Evolutionary conservation across 2,888 invertebrate genomes (phyloP).

Genomic region (Acanthosepion lycidas): DNA sequence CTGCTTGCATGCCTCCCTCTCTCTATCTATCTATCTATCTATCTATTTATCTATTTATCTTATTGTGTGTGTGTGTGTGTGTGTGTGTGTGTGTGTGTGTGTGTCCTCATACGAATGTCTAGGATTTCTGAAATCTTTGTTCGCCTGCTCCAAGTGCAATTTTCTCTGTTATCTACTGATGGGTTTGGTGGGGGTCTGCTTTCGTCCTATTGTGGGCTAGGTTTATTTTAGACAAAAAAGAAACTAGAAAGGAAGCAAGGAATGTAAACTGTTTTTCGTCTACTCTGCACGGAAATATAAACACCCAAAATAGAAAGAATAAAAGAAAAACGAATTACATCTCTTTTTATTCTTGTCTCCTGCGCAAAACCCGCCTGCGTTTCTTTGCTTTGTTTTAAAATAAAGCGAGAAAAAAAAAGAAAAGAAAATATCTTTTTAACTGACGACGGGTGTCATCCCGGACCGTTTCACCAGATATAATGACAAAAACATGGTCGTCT

Average conservation of each 20-base stretch:
- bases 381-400: neutral
- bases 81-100: no score
- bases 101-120: no score
- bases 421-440: neutral
- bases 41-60: neutral
- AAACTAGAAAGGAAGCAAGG: neutral
- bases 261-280: neutral
- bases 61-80: neutral
- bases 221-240: neutral
- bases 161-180: neutral
- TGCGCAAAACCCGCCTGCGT: neutral
- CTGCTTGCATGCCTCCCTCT: no score
- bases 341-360: neutral
- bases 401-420: neutral
- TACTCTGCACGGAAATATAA: neutral
- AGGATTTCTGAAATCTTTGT: neutral
- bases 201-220: neutral
- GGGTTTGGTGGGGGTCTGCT: neutral
- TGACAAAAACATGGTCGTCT: neutral
- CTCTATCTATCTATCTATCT: neutral
- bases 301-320: neutral
- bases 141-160: neutral
- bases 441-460: conserved; percentile 1
- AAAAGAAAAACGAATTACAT: neutral
- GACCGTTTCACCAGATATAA: neutral